Base-by-base conservation (phyloP, 2,888 invertebrate genomes). In the Julus scanicus region DNA sequence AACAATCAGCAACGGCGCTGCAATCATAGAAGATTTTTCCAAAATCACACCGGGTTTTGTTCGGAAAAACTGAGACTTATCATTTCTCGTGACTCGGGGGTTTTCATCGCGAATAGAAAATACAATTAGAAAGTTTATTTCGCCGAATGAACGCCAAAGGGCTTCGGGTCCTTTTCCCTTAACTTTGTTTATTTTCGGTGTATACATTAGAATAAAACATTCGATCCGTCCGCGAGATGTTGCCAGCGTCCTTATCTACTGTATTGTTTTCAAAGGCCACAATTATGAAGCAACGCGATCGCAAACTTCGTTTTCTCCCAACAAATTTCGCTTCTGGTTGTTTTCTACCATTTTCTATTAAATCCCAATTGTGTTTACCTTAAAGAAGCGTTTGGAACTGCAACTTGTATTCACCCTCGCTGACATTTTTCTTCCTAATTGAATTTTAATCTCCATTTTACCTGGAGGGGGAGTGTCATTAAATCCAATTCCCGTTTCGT, bases 361-460 rank as follows among this genome's bases (percentile, higher is more conserved):
- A 80, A 80, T 80, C 37, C 37, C 80, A 13, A 11, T 80, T 80
- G 53, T 37, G 53, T 37, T 29, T 80, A 80, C 80, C 80, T 80
- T 80, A 15, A 80, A 29, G 80, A 3, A 37, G 80, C 29, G 80
- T 80, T 80, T 2, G 80, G 37, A 80, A 29, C 13, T 13, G 80
- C 11, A 37, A 80, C 29, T 13, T 6, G 20, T 80, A 37, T 37
- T 29, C 3, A 37, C 1, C 80, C 80, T 29, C 1, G 2, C 37
- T 80, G 80, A 80, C 80, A 80, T 80, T 80, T 80, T 29, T 37
- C 80, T 37, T 80, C 80, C 29, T 80, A 80, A 80, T 80, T 80
- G 80, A 80, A 80, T 80, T 80, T 80, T 80, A 80, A 80, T 80
- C 80, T 80, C 80, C 29, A 80, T 80, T 29, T 80, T 80, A 80